These are phyloP conservation scores for Peromyscus polionotus DNA, from an alignment of 2,113 vertebrate species.

Conservation along the genomic window DNA sequence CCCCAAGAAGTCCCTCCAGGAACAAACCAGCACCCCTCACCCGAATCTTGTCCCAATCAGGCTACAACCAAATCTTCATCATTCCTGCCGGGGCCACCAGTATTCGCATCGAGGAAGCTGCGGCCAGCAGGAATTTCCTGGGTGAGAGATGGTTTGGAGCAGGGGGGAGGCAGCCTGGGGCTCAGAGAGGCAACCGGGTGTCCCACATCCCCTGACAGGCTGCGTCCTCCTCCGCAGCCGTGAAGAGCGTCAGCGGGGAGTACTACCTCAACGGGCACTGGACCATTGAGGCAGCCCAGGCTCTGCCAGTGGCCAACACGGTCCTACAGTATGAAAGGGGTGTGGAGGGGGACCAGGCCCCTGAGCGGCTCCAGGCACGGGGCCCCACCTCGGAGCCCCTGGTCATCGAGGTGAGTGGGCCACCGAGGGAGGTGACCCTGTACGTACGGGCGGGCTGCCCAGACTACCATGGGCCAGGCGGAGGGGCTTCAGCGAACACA, in stretches of 20 bases:
- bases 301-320: conserved; percentile 91
- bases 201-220: neutral
- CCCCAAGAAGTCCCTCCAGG: neutral
- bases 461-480: no score
- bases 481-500: neutral
- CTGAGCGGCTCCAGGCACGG: conserved; percentile 92
- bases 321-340: conserved; percentile 94
- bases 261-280: conserved; percentile 98
- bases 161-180: neutral
- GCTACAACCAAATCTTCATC: conserved; percentile 97
- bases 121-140: conserved; percentile 96
- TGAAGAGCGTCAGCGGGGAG: conserved; percentile 93
- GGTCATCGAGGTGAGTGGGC: conserved; percentile 92
- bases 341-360: conserved; percentile 90
- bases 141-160: conserved; percentile 86
- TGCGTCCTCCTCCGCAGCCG: conserved; percentile 85
- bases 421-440: neutral
- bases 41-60: conserved; percentile 79
- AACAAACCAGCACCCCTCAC: no score
- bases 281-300: conserved; percentile 92
- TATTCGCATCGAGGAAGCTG: conserved; percentile 92
- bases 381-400: conserved; percentile 97
- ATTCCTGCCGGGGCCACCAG: conserved; percentile 95
- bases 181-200: no score
- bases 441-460: neutral